phyloP scores from a whole-genome alignment of 2,888 invertebrate genomes.

The Frankliniella fusca region DNA sequence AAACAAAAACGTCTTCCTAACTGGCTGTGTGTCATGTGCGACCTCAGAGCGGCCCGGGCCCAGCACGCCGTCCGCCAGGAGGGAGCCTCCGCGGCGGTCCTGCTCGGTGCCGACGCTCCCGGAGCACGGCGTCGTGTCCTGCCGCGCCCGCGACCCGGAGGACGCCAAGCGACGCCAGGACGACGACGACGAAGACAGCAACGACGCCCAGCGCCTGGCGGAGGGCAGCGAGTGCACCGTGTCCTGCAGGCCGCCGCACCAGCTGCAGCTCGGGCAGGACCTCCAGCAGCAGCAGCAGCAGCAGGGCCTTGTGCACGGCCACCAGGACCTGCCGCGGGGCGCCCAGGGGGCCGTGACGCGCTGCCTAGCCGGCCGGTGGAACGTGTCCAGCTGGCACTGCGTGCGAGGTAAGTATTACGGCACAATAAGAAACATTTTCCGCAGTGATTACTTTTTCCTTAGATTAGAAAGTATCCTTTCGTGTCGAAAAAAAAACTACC shows the following conservation, averaged over 20 bases:
- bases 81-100: constrained; percentile 1
- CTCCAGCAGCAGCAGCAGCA: background rate
- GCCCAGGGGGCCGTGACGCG: constrained; percentile 30
- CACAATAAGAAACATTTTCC: background rate
- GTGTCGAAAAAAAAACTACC: no score
- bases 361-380: constrained; percentile 35
- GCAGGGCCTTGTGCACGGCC: background rate
- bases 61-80: background rate
- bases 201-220: constrained; percentile 32
- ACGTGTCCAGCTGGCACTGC: constrained; percentile 35
- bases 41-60: background rate
- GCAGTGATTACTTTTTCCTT: background rate
- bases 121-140: constrained; percentile 34
- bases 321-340: no score
- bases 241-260: constrained; percentile 18
- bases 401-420: constrained; percentile 31
- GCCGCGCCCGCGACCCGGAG: constrained; percentile 28
- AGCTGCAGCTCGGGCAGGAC: background rate
- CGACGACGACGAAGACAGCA: constrained; percentile 23
- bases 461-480: no score
- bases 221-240: constrained; percentile 34
- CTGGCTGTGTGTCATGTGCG: background rate
- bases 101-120: constrained; percentile 36
- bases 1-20: no score
- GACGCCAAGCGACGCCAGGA: background rate